Conservation (phyloP, 2,888 invertebrate species). For the Synergus itoensis region DNA sequence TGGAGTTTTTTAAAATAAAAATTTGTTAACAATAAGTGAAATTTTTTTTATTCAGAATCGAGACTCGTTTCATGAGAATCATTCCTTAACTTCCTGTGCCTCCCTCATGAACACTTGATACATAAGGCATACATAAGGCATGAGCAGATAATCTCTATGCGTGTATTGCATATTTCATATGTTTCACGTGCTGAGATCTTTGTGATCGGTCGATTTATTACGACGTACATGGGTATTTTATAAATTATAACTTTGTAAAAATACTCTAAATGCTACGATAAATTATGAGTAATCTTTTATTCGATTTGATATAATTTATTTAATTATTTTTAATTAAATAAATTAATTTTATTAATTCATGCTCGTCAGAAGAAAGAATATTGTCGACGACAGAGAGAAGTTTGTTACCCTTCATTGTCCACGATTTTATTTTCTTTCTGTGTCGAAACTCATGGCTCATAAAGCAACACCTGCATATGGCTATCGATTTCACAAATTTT, state of each 20-base stretch:
- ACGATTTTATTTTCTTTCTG: not conserved
- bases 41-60: not conserved
- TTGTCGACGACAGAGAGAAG: not conserved
- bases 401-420: not conserved
- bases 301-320: not conserved
- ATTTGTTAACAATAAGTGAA: not conserved
- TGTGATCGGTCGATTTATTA: slow-evolving; percentile 26
- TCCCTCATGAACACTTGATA: slow-evolving; percentile 36
- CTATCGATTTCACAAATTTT: slow-evolving; percentile 7
- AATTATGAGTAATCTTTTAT: not conserved
- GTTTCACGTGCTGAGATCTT: slow-evolving; percentile 11
- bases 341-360: not conserved
- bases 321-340: too few relatives aligned
- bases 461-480: not conserved
- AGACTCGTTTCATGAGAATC: slow-evolving; percentile 8
- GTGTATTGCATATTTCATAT: slow-evolving; percentile 41
- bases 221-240: not conserved
- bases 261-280: not conserved
- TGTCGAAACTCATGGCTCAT: not conserved
- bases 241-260: not conserved
- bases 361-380: not conserved
- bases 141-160: slow-evolving; percentile 31
- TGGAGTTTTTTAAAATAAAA: not conserved
- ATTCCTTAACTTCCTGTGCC: slow-evolving; percentile 26
- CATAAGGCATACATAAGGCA: slow-evolving; percentile 37